phyloP scores from a whole-genome alignment of 2,888 invertebrate genomes.

The Plebejus anna region DNA sequence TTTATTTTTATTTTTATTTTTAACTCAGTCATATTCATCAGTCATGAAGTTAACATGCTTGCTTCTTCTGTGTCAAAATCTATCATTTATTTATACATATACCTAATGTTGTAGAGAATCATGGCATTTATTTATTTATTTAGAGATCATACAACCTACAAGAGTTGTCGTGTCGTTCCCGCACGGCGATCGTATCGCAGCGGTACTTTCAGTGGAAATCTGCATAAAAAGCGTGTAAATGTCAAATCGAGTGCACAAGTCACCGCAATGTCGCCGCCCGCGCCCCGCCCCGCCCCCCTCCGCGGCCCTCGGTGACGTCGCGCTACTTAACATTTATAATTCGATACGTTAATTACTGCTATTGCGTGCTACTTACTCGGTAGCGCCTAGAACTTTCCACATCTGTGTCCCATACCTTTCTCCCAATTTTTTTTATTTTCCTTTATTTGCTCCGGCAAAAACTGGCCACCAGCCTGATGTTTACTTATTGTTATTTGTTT shows the following conservation, averaged over 20 bases:
- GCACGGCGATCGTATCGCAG: neutral
- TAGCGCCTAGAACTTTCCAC: slow-evolving; percentile 27
- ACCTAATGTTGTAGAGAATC: neutral
- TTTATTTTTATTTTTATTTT: too few species aligned
- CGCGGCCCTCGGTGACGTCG: slow-evolving; percentile 4
- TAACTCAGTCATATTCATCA: too few species aligned
- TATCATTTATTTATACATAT: too few species aligned
- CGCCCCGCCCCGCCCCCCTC: neutral
- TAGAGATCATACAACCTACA: neutral
- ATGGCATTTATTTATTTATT: too few species aligned
- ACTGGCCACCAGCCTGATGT: neutral
- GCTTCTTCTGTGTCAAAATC: too few species aligned
- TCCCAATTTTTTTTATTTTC: neutral
- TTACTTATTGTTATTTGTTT: neutral
- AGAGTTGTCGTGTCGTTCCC: neutral
- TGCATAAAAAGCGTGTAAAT: slow-evolving; percentile 45
- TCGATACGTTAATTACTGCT: slow-evolving; percentile 24
- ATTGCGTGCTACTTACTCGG: slow-evolving; percentile 30
- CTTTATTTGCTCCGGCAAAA: neutral
- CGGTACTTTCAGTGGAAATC: slow-evolving; percentile 40
- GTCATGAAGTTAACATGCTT: too few species aligned
- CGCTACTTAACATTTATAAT: slow-evolving; percentile 30
- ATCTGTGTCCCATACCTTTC: neutral
- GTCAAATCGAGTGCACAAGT: slow-evolving; percentile 56
- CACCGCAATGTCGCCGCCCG: slow-evolving; percentile 41